Evolutionary conservation across 2,113 vertebrate genomes (phyloP), one percentile per base, ranked within the genome.

Genomic region (Pygoscelis adeliae): DNA sequence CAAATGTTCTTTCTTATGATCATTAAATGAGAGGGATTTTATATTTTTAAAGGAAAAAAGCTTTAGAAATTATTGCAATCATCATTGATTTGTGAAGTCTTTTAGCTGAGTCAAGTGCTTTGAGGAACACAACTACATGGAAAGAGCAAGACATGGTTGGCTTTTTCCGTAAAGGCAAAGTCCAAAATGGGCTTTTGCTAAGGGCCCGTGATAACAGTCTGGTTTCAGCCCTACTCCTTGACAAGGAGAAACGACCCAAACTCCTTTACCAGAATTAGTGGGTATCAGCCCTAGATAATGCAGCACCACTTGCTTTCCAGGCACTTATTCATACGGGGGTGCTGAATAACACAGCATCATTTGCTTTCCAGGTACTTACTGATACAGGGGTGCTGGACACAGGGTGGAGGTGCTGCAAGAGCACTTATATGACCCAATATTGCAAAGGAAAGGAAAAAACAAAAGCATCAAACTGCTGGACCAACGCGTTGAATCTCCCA

Each of bases 381-480:
- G 4, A 32, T 49, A 63, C 0, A 0, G 29, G 6, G 14, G 5
- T 78, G 19, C 18, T 70, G 44, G 44, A 78, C 23, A 14, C 5
- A 42, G 27, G 4, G 15, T 36, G 23, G 23, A 81, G 21, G 34
- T 65, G 34, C 38, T 56, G 23, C 5, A 2, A 56, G 59, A 29
- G 32, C 2, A 5, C 18, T 81, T 78, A 25, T 0, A 4, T 1
- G 12, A 70, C 10, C 1, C 9, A 44, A 2, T 30, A 56, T 23
- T 55, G 42, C 20, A 20, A 2, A 58, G 42, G 26, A 59, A 59
- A 20, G 4, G 5, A 13, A 20, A 22, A 29, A 78, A 58, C 38
- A 4, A 13, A 27, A 56, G 3, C 34, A 59, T 3, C 9, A 19
- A 72, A 69, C 16, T 8, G 3, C 30, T 81, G 59, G 19, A 62